Percentiles rank a stretch among this genome's conserved stretches.
Evolutionary conservation across 2,888 invertebrate species (phyloP).

Genomic region (Amblyteles armatorius): DNA sequence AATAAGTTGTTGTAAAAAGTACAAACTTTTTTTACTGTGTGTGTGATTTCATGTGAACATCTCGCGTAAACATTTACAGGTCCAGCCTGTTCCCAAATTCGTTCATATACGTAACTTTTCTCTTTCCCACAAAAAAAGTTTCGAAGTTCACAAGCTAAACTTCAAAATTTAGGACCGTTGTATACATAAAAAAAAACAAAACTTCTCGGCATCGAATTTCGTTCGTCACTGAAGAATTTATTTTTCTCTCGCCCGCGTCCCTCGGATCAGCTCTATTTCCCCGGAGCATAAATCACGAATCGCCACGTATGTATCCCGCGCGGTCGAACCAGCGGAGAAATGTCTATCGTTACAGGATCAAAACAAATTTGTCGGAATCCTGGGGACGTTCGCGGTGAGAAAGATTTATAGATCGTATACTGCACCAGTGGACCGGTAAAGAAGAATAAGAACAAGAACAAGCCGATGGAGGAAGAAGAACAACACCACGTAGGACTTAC

Average conservation of each 20-base stretch:
- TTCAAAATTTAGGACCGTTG: background rate
- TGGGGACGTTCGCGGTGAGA: constrained; percentile 38
- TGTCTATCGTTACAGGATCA: constrained; percentile 59
- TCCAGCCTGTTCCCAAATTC: no score
- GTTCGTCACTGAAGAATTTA: background rate
- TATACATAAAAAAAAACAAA: background rate
- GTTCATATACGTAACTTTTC: background rate
- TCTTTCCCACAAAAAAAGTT: background rate
- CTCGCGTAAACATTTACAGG: no score
- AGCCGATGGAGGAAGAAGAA: background rate
- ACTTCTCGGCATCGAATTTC: background rate
- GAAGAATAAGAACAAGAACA: constrained; percentile 2
- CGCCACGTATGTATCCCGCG: background rate
- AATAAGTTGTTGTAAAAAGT: no score
- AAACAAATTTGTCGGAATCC: constrained; percentile 64
- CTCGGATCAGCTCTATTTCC: constrained; percentile 1
- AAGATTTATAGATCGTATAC: constrained; percentile 58
- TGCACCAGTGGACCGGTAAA: background rate
- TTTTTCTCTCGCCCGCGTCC: background rate
- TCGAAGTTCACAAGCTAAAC: background rate
- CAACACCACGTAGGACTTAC: background rate
- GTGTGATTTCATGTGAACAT: no score
- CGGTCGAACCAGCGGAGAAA: constrained; percentile 33
- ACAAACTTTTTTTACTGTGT: no score
- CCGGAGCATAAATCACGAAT: constrained; percentile 39